These are phyloP conservation scores for Heliopora coerulea DNA, from an alignment of 92 coral and sea anemone species.

Conservation along the genomic window DNA sequence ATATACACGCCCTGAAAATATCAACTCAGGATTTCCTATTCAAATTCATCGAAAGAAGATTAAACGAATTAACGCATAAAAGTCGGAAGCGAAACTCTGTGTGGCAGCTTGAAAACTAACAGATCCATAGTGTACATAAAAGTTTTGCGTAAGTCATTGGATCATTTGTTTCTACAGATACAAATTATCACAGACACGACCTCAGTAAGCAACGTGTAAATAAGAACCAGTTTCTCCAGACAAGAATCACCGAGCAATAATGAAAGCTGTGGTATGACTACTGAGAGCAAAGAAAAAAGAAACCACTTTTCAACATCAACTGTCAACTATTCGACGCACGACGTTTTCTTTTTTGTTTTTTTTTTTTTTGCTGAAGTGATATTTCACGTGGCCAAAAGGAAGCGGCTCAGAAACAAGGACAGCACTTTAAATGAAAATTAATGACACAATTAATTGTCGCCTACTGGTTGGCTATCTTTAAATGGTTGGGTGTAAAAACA, in stretches of 20 bases:
- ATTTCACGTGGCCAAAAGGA: background rate
- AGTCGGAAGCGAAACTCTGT: slow-evolving; percentile 26
- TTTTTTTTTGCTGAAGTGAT: background rate
- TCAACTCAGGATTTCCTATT: slow-evolving; percentile 30
- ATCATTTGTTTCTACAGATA: no score
- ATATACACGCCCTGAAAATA: background rate
- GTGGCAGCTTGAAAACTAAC: background rate
- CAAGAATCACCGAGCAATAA: no score
- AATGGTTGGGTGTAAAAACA: background rate
- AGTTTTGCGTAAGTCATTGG: no score
- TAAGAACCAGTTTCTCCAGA: no score
- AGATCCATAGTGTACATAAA: background rate
- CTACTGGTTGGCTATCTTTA: background rate
- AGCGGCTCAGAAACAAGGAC: background rate
- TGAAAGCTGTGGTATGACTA: no score
- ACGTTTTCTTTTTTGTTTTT: background rate
- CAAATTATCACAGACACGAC: no score
- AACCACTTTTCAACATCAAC: no score
- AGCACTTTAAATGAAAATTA: slow-evolving; percentile 5
- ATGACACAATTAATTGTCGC: slow-evolving; percentile 20
- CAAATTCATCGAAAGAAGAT: slow-evolving; percentile 24
- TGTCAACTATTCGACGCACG: no score
- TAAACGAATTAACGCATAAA: slow-evolving; percentile 2
- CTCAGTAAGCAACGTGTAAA: no score
- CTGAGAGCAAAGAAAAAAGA: no score